Percentiles rank a stretch among this genome's conserved stretches.
Evolutionary conservation across 2,113 vertebrate species (phyloP).

Genomic region (Orycteropus afer): DNA sequence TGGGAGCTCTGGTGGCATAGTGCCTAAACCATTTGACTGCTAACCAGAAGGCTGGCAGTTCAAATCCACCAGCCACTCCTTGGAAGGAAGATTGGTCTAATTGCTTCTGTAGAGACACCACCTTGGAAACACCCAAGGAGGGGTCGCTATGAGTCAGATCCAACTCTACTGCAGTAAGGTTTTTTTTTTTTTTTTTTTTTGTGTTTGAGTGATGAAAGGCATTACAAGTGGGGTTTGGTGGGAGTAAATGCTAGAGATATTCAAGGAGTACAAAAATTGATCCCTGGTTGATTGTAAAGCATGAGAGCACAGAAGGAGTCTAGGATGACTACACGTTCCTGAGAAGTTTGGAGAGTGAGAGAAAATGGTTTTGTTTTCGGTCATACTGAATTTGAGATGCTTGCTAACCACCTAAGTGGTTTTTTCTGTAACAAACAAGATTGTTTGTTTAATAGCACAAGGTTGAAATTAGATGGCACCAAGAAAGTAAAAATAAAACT

Average conservation of each 20-base stretch:
- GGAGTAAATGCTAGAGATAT: not conserved
- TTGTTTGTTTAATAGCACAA: not conserved
- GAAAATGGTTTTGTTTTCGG: not conserved
- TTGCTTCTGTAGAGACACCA: too few species aligned
- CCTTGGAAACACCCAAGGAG: too few species aligned
- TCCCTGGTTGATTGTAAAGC: not conserved
- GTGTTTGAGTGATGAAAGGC: not conserved
- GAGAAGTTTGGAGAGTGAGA: not conserved
- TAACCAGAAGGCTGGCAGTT: too few species aligned
- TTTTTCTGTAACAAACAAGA: not conserved
- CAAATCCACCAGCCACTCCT: too few species aligned
- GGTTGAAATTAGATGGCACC: not conserved
- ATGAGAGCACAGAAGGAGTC: not conserved
- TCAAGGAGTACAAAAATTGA: not conserved
- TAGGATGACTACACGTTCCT: not conserved
- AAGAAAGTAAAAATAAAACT: slow-evolving; percentile 15
- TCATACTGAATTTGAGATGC: not conserved
- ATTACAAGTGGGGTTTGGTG: not conserved
- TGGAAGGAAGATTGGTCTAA: too few species aligned
- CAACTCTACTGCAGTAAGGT: too few species aligned
- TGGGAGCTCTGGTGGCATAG: too few species aligned
- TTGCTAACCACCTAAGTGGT: not conserved
- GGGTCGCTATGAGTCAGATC: too few species aligned
- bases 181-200: too few species aligned
- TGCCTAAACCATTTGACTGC: too few species aligned